Evolutionary conservation across 2,888 invertebrate species (phyloP).

Genomic region (Harmothoe impar): DNA sequence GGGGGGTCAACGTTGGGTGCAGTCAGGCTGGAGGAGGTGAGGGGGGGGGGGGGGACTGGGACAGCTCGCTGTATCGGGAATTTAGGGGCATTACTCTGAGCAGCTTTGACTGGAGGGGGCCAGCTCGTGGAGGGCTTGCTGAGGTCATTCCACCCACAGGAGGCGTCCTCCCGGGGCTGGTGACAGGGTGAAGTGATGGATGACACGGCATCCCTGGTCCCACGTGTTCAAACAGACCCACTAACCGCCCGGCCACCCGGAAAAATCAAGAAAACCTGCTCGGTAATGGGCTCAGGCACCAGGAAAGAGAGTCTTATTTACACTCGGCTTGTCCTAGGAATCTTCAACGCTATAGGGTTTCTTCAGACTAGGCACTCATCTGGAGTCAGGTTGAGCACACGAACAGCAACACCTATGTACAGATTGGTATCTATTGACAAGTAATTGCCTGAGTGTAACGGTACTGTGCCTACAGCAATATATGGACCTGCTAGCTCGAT

Average conservation of each 20-base stretch:
- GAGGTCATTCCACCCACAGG: slow-evolving; percentile 46
- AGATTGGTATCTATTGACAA: too few relatives aligned
- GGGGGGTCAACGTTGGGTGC: neutral
- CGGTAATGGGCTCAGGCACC: slow-evolving; percentile 1
- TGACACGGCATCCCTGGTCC: slow-evolving; percentile 27
- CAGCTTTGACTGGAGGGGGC: neutral
- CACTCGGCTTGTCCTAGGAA: neutral
- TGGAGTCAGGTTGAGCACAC: too few relatives aligned
- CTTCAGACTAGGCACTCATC: too few relatives aligned
- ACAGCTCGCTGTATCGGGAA: neutral
- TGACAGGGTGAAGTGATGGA: slow-evolving; percentile 44
- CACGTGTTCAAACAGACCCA: slow-evolving; percentile 56
- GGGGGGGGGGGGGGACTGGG: neutral
- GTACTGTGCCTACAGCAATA: too few relatives aligned
- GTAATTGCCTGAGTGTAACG: too few relatives aligned
- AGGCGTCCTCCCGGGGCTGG: neutral
- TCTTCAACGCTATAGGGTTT: too few relatives aligned
- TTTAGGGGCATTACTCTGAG: too few relatives aligned
- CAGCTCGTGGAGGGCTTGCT: neutral
- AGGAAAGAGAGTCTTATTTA: slow-evolving; percentile 31
- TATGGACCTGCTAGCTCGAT: too few relatives aligned
- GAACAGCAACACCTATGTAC: too few relatives aligned
- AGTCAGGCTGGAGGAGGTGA: neutral
- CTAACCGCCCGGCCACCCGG: slow-evolving; percentile 27
- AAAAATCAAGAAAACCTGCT: slow-evolving; percentile 48